Base-by-base conservation (phyloP, 1,140 invertebrate genomes). In the Drosophila virilis region DNA sequence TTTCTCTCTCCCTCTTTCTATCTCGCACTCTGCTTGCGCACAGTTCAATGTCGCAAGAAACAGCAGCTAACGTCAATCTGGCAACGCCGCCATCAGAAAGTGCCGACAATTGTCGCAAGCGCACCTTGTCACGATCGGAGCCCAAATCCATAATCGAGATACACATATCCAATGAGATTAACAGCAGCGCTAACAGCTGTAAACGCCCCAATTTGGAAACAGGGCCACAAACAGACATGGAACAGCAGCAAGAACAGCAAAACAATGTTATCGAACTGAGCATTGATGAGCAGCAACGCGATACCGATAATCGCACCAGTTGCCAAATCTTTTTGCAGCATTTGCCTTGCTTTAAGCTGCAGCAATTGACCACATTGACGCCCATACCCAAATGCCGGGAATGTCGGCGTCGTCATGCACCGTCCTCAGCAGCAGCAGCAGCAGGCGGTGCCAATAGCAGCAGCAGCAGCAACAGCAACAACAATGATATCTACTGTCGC, bases 401-500 rank as follows among this genome's bases (percentile, higher is more conserved):
- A 48, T 91, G 90, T 33, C 76, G 90, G 0, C 65, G 74, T 1
- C 59, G 90, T 9, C 66, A 73, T 52, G 13, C 13, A 57, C 10
- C 33, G 7, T 17, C 15, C 12, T 12, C n/a, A 15, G 13, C 10
- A 46, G 8, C 2, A 51, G 22, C 28, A 67, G 35, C 35, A 71
- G 48, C 42, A 50, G 64, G 40, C 22, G 48, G 7, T 15, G 38
- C n/a, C n/a, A 42, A 45, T 50, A 37, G 15, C 38, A 54, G 55
- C 62, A 59, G 5, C 37, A 50, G 43, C 12, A 60, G 33, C 12
- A 64, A 38, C 32, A 54, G 57, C 15, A 38, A 28, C 7, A 59
- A 32, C 32, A 82, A 77, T 71, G 90, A 91, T 92, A 98, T 98
- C 75, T 99, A 98, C 93, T 99, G 98, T 93, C 94, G 98, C 74